Percentiles rank a stretch among this genome's conserved stretches.
These are phyloP conservation scores for Acanthosoma haemorrhoidale DNA, from an alignment of 2,888 invertebrate species.

Conservation along the genomic window DNA sequence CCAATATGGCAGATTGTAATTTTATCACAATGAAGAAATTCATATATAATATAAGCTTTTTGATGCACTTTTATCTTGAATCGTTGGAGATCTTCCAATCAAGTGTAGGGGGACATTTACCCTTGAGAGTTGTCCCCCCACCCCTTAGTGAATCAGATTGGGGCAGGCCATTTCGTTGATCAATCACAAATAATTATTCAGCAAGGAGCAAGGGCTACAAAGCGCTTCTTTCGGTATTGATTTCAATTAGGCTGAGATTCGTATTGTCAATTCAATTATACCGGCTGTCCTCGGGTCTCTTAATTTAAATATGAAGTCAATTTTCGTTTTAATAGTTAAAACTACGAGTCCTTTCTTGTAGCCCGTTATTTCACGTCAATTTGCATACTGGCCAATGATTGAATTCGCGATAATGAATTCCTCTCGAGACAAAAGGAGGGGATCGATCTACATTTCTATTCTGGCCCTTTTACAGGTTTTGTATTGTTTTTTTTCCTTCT, in stretches of 20 bases:
- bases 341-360: neutral
- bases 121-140: neutral
- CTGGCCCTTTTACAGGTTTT: neutral
- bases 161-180: too few relatives aligned
- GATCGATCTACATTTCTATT: neutral
- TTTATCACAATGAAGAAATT: too few relatives aligned
- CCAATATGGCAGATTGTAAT: too few relatives aligned
- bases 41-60: too few relatives aligned
- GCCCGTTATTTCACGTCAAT: neutral
- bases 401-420: slow-evolving; percentile 6
- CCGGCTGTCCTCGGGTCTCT: neutral
- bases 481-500: too few relatives aligned
- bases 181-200: neutral
- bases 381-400: slow-evolving; percentile 4
- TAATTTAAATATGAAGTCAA: neutral
- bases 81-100: too few relatives aligned
- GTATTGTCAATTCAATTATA: neutral
- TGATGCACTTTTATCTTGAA: too few relatives aligned
- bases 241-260: neutral
- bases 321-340: neutral
- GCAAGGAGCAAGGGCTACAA: neutral
- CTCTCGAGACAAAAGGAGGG: neutral
- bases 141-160: too few relatives aligned
- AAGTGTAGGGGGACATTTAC: neutral
- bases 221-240: neutral